Base-by-base conservation (phyloP, 1,140 invertebrate genomes). In the Stegodyphus dumicola region DNA sequence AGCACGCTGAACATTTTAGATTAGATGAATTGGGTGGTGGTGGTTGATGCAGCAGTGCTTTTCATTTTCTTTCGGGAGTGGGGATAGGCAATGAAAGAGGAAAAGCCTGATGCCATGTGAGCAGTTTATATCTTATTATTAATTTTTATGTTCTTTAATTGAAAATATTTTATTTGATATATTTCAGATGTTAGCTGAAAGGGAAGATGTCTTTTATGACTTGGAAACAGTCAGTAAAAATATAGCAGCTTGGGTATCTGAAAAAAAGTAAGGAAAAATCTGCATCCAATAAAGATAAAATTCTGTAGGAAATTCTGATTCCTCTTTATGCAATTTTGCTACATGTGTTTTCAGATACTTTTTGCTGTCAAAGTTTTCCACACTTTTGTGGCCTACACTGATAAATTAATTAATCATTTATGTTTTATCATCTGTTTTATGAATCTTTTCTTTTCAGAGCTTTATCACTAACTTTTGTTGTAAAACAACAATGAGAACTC, bases 31-130 rank as follows among this genome's bases (percentile, higher is more conserved):
- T 33, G 53, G 74, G 75, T 69, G 66, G 83, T 70, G 60, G 56
- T 77, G 74, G 56, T 56, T 81, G 78, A 81, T 69, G 64, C 69
- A 52, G 49, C 52, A 53, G 56, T 33, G 33, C 33, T 33, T 33
- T 33, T 33, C 51, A 53, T 67, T 15, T 6, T 15, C 3, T 67
- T 83, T 75, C 80, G 75, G 54, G 11, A n/a, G 75, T 17, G 33
- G 51, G 66, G 11, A 64, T 54, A 48, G 80, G 81, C 81, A 33
- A 86, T 86, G 84, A 86, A 86, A 86, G 84, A 86, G 84, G 84
- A 86, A 52, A 86, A 86, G 54, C 51, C 84, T 49, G 84, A 86
- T n/a, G 56, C 54, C 54, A 86, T 86, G 84, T 86, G 69, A 85
- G 81, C 74, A 69, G 33, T 85, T 70, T 69, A 13, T 18, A 15